Base-by-base conservation (phyloP, 2,888 invertebrate genomes). In the Drepana falcataria region DNA sequence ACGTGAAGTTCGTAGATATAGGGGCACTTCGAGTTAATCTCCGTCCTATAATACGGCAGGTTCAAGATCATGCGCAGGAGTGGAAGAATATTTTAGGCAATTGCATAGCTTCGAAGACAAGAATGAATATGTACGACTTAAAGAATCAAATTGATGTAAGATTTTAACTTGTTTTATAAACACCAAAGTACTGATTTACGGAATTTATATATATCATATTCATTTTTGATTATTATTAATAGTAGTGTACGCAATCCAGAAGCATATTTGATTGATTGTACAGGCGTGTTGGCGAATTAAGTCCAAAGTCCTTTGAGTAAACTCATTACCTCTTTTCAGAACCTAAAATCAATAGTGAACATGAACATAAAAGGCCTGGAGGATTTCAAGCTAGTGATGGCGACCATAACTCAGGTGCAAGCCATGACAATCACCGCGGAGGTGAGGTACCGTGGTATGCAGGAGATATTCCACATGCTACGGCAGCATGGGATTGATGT, bases 351-450 rank as follows among this genome's bases (percentile, higher is more conserved):
- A 55, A 94, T 95, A 53, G 92, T 97, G 40, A 95, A 96, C 66
- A 93, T 94, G 77, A 94, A 94, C 53, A 96, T 97, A 41, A 94
- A 93, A 67, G 95, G 95, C 3, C 82, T 97, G 48, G 95, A 95
- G 54, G 94, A 95, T 69, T 96, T 98, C 74, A 97, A 97, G 80
- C 86, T 93, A 57, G 95, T 98, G 2, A 95, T 98, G 94, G 94
- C 95, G 61, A 95, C 96, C 0, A 97, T 98, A 58, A 87, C 94
- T 0, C 92, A 92, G 47, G 94, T 98, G 49, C 94, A 95, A 70
- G 93, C 93, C 54, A 93, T 94, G 79, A 95, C 96, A 0, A 91
- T 97, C 53, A 94, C 95, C 2, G 94, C 95, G 0, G 97, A 98
- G 80, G 92, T 95, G 51, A 93, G 93, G 68, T 96, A 95, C 69